These are phyloP conservation scores for Tetrapedia diversipes DNA, from an alignment of 2,888 invertebrate species.

Conservation along the genomic window DNA sequence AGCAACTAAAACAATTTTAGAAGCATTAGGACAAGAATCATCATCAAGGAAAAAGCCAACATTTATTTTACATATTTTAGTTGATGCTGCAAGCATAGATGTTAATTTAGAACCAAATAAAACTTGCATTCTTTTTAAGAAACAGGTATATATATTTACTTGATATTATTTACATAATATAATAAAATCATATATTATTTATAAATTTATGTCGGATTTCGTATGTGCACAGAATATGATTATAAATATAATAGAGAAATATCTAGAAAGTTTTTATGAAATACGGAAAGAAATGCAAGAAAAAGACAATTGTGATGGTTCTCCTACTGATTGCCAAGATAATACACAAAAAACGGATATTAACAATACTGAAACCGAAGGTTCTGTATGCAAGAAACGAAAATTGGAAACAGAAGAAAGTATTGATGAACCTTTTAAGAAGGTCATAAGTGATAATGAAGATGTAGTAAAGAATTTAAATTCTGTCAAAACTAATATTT, in stretches of 20 bases:
- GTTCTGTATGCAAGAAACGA: slow-evolving; percentile 70
- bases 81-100: slow-evolving; percentile 83
- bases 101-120: slow-evolving; percentile 87
- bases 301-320: slow-evolving; percentile 42
- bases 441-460: background rate
- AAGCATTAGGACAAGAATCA: slow-evolving; percentile 79
- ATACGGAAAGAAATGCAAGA: slow-evolving; percentile 54
- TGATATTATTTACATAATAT: too few relatives aligned
- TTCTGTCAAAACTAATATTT: background rate
- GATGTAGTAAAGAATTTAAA: slow-evolving; percentile 5
- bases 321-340: slow-evolving; percentile 48
- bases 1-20: slow-evolving; percentile 80
- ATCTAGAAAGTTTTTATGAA: slow-evolving; percentile 74
- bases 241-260: slow-evolving; percentile 67
- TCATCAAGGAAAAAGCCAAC: slow-evolving; percentile 82
- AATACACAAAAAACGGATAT: slow-evolving; percentile 19
- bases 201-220: slow-evolving; percentile 25
- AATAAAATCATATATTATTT: slow-evolving; percentile 12
- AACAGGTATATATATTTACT: slow-evolving; percentile 80
- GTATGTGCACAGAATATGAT: slow-evolving; percentile 67
- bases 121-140: slow-evolving; percentile 83
- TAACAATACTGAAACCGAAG: slow-evolving; percentile 49
- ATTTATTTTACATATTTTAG: slow-evolving; percentile 82
- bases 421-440: background rate
- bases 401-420: slow-evolving; percentile 50